Base-by-base conservation (phyloP, 2,888 invertebrate species). In the Lottia scabra region DNA sequence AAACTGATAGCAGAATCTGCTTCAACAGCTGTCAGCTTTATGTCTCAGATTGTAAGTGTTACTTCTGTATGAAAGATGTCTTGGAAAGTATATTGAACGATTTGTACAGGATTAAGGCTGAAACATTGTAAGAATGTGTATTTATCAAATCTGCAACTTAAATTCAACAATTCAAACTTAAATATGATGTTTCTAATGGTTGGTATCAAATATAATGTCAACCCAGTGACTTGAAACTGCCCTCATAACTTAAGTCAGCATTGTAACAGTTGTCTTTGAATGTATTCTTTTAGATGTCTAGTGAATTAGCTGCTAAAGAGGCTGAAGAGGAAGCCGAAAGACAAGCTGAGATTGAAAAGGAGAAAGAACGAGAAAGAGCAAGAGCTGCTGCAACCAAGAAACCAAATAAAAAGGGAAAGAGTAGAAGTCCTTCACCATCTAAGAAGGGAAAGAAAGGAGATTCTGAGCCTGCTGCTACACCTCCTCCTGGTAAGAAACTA, bases 341-440 rank as follows among this genome's bases (percentile, higher is more conserved):
- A 70, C 76, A 77, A 73, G 80, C 78, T 48, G 84, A 85, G 63
- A 80, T 77, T 70, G 87, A 85, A 43, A 81, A 76, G 63, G 84
- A 87, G 75, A 80, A 79, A 72, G 86, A 86, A 69, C 77, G 78
- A 56, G 85, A 86, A 63, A 76, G 78, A 30, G 79, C 79, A 15
- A 82, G 80, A 69, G 82, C 80, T 6, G 80, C 80, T 13, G 83
- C 83, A 64, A 82, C 77, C 12, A 80, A 78, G 48, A 82, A 81
- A 67, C 76, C 76, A 62, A 80, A 75, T 15, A 81, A 81, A 65
- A 82, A 82, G 67, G 83, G 79, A 19, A 85, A 85, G 73, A 87
- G 86, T 73, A 79, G 87, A 4, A 87, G 85, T 73, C 87, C 88
- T 0, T 87, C 88, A 23, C 87, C 89, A n/a, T 89, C 88, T 78